A percentile compares a stretch with the other conserved stretches of the same genome.
Evolutionary conservation across 1,140 invertebrate species (phyloP).

Genomic region (Phenacoccus solenopsis): DNA sequence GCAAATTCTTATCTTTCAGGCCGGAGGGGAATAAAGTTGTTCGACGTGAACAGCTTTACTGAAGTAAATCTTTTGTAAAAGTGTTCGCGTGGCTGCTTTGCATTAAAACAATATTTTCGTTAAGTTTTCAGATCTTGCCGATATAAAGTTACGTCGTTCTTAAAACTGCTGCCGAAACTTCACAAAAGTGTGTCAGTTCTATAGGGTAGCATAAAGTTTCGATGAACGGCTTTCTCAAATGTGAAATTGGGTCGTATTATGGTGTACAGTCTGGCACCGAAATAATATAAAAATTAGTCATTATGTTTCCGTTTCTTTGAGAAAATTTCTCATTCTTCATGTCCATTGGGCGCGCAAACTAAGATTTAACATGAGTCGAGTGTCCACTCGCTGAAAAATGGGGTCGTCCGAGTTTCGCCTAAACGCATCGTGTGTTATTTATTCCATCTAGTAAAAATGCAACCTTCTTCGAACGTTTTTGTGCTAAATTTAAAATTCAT

Average conservation of each 20-base stretch:
- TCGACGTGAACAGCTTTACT: neutral
- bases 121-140: neutral
- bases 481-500: too few relatives aligned
- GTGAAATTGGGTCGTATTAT: neutral
- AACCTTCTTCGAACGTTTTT: too few relatives aligned
- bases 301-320: neutral
- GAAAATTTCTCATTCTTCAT: too few relatives aligned
- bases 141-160: neutral
- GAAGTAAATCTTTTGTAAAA: neutral
- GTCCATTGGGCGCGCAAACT: too few relatives aligned
- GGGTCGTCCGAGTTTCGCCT: too few relatives aligned
- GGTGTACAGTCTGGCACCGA: neutral
- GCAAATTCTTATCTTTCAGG: too few relatives aligned
- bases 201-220: neutral
- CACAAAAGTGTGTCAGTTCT: neutral
- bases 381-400: too few relatives aligned
- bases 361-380: too few relatives aligned
- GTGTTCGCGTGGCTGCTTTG: neutral
- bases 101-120: constrained; percentile 3
- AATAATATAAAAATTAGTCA: neutral
- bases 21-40: too few relatives aligned
- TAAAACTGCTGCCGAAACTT: neutral
- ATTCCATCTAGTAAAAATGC: too few relatives aligned
- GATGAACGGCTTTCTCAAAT: neutral
- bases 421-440: too few relatives aligned